These are phyloP conservation scores for Ptilonorhynchus violaceus DNA, from an alignment of 2,113 vertebrate genomes.

Conservation along the genomic window DNA sequence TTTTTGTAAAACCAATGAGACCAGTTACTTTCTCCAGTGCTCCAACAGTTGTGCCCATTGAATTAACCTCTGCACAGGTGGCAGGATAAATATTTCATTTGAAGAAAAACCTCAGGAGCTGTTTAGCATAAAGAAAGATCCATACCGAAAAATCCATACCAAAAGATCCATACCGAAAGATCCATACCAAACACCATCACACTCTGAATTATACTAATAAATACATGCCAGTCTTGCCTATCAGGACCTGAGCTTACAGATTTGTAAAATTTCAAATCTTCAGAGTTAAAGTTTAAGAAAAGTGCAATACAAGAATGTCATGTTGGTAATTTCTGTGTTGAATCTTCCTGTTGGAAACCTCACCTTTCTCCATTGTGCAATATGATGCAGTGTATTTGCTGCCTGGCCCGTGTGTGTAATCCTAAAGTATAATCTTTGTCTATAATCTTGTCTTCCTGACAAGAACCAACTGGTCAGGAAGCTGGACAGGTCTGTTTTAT, in stretches of 20 bases:
- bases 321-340: not conserved
- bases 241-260: not conserved
- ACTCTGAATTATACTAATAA: not conserved
- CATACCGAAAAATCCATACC: not conserved
- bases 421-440: not conserved
- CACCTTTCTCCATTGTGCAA: not conserved
- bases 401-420: not conserved
- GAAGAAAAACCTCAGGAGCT: not conserved
- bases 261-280: not conserved
- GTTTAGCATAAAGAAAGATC: not conserved
- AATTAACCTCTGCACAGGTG: not conserved
- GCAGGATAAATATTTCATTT: not conserved
- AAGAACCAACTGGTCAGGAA: not conserved
- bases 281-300: not conserved
- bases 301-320: not conserved
- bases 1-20: not conserved
- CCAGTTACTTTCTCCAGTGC: not conserved
- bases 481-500: not conserved
- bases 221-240: not conserved
- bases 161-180: not conserved
- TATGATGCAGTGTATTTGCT: not conserved
- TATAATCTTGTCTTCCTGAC: too few species aligned
- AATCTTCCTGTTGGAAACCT: not conserved
- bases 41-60: not conserved
- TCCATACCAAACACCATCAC: not conserved